Percentiles rank a stretch among this genome's conserved stretches.
phyloP scores from a whole-genome alignment of 92 coral and sea anemone genomes.

The Virgularia gustaviana region DNA sequence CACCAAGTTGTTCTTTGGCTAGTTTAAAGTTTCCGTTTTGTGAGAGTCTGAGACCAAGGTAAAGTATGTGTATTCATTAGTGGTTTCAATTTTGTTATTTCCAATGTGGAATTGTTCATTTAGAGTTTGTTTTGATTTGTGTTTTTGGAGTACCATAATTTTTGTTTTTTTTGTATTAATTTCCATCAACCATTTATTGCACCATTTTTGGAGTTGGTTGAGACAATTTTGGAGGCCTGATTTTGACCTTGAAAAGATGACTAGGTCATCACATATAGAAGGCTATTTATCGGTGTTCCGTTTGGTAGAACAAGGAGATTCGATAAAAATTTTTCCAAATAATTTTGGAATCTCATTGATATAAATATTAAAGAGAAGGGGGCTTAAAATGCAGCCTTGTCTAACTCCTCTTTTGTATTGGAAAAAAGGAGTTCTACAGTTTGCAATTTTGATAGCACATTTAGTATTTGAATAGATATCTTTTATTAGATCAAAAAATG shows the following conservation, averaged over 20 bases:
- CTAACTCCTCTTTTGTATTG: slow-evolving; percentile 26
- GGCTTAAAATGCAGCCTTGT: too few species aligned
- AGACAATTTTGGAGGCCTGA: slow-evolving; percentile 19
- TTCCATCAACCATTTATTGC: neutral
- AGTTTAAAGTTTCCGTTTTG: neutral
- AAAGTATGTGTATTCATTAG: neutral
- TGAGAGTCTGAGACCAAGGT: neutral
- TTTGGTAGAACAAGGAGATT: too few species aligned
- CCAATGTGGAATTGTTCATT: neutral
- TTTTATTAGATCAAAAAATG: slow-evolving; percentile 46
- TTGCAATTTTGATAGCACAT: slow-evolving; percentile 22
- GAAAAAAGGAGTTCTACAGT: slow-evolving; percentile 6
- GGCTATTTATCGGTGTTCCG: too few species aligned
- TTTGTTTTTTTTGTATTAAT: too few species aligned
- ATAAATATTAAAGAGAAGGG: too few species aligned
- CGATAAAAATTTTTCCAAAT: too few species aligned
- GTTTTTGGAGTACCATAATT: too few species aligned
- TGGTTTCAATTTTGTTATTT: neutral
- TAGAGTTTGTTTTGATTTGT: neutral
- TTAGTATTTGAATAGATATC: too few species aligned
- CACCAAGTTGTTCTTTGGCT: neutral
- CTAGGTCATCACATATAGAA: slow-evolving; percentile 30
- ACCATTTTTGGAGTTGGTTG: neutral
- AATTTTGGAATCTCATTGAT: too few species aligned
- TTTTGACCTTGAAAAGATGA: slow-evolving; percentile 17